Conservation (phyloP, 1,140 invertebrate species). For the Acromyrmex echinatior region DNA sequence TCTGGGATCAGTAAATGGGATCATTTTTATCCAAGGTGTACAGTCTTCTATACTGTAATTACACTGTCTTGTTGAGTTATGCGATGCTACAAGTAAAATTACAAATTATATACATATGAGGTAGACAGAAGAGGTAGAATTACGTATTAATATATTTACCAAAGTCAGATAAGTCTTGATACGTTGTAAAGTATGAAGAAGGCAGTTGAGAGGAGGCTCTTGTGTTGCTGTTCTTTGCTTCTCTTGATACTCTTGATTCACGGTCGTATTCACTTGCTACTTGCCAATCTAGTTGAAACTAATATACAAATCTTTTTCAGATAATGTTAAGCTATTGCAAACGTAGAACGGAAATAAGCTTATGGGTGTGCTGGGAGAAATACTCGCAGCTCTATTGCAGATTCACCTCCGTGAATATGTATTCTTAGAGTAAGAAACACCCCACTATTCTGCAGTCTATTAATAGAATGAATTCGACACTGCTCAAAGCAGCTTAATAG, state of each 20-base stretch:
- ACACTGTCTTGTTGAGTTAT: slow-evolving; percentile 64
- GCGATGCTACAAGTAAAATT: slow-evolving; percentile 68
- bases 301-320: slow-evolving; percentile 43
- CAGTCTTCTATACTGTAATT: slow-evolving; percentile 77
- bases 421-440: slow-evolving; percentile 82
- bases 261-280: slow-evolving; percentile 74
- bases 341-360: not conserved
- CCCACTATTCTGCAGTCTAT: slow-evolving; percentile 80
- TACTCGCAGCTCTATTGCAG: slow-evolving; percentile 71
- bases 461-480: slow-evolving; percentile 76
- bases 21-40: slow-evolving; percentile 79
- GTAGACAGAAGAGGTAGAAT: slow-evolving; percentile 17
- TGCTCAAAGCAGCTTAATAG: slow-evolving; percentile 4
- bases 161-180: slow-evolving; percentile 78
- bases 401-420: slow-evolving; percentile 78
- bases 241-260: slow-evolving; percentile 53
- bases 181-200: slow-evolving; percentile 68
- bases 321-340: not conserved
- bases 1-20: slow-evolving; percentile 77
- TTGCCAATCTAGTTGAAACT: slow-evolving; percentile 81
- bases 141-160: slow-evolving; percentile 69
- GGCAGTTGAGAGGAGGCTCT: slow-evolving; percentile 63
- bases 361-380: slow-evolving; percentile 37
- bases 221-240: slow-evolving; percentile 80
- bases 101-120: slow-evolving; percentile 14